Evolutionary conservation across 2,113 vertebrate species (phyloP).

Genomic region (Orcinus orca): DNA sequence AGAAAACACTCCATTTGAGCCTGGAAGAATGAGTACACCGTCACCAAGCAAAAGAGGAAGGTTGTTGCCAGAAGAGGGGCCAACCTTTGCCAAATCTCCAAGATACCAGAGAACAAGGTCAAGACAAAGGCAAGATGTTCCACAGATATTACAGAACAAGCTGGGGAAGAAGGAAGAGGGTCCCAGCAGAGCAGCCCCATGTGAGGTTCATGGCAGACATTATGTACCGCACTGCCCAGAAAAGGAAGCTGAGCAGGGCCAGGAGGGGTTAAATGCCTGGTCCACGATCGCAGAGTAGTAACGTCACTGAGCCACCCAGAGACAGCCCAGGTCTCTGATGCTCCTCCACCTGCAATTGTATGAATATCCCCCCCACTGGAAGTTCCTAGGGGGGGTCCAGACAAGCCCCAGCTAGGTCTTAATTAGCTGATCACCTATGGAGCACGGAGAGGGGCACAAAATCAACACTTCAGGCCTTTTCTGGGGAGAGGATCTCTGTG

Average conservation of each 20-base stretch:
- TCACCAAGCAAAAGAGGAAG: neutral
- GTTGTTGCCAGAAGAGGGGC: neutral
- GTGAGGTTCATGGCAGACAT: too few relatives aligned
- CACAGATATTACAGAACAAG: neutral
- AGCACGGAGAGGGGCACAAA: neutral
- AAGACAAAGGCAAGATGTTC: neutral
- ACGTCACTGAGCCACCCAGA: neutral
- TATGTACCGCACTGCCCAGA: neutral
- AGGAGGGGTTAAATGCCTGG: neutral
- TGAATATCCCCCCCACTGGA: fast-evolving
- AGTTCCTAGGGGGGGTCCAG: neutral
- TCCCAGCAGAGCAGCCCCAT: neutral
- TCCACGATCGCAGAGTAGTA: neutral
- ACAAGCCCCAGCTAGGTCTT: neutral
- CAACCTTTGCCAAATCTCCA: neutral
- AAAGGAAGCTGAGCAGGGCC: neutral
- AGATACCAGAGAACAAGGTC: neutral
- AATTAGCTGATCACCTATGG: neutral
- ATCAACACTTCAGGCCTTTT: neutral
- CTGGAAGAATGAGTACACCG: neutral
- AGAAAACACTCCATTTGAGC: neutral
- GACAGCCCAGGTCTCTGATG: neutral
- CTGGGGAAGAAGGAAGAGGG: fast-evolving
- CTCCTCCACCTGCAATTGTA: neutral
- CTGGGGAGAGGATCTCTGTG: neutral